phyloP scores from a whole-genome alignment of 1,140 invertebrate genomes.

The Asbolus verrucosus region DNA sequence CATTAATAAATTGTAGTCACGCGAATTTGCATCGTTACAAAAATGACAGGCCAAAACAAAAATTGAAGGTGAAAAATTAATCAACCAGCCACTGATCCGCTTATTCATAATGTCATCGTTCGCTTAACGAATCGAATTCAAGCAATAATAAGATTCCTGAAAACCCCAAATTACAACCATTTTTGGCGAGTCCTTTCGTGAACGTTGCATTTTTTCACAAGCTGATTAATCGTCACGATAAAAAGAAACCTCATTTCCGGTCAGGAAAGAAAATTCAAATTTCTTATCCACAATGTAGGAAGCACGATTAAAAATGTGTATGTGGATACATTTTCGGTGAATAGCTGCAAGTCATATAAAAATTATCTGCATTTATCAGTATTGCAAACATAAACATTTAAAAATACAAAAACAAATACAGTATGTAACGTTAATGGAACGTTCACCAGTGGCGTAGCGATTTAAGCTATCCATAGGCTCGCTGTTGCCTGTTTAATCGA shows the following conservation, averaged over 20 bases:
- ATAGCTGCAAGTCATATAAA: neutral
- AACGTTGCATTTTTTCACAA: neutral
- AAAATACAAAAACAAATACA: too few species aligned
- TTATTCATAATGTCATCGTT: too few species aligned
- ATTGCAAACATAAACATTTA: conserved; percentile 10
- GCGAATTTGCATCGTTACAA: conserved; percentile 6
- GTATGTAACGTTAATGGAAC: too few species aligned
- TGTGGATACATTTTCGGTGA: neutral
- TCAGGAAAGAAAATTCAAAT: neutral
- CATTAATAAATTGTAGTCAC: conserved; percentile 8
- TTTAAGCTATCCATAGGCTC: neutral
- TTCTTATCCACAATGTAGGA: neutral
- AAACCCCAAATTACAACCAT: too few species aligned
- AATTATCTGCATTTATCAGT: conserved; percentile 20
- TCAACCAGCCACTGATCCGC: too few species aligned
- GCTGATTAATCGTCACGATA: neutral
- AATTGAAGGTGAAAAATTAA: conserved; percentile 8
- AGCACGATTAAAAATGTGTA: neutral
- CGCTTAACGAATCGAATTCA: too few species aligned
- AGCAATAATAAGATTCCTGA: too few species aligned
- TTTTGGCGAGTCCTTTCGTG: too few species aligned
- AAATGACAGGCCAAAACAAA: too few species aligned
- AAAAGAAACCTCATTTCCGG: neutral
- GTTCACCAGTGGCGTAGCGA: neutral
- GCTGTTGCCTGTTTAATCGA: too few species aligned